Conservation (phyloP, 2,113 vertebrate genomes). For the Sinocyclocheilus anshuiensis region DNA sequence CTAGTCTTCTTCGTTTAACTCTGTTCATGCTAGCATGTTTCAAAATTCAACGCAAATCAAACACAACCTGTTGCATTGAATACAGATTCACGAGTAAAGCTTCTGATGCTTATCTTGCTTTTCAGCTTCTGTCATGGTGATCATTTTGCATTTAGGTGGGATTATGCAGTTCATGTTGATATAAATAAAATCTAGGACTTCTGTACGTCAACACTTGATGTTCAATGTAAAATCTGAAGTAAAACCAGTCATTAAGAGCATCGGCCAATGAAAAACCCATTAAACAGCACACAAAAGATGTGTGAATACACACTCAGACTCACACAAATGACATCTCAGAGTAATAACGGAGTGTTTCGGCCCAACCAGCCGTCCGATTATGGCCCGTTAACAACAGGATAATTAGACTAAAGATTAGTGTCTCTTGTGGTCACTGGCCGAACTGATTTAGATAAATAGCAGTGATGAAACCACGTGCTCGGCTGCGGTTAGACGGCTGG, state of each 20-base stretch:
- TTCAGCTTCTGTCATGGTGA: no score
- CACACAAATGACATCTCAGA: not conserved
- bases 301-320: not conserved
- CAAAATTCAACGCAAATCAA: no score
- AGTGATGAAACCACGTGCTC: constrained; percentile 69
- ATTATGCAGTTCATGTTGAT: not conserved
- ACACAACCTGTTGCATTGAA: not conserved
- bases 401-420: constrained; percentile 36
- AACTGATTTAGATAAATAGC: constrained; percentile 70
- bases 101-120: no score
- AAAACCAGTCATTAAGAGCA: not conserved
- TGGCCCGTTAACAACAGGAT: not conserved
- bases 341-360: not conserved
- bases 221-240: not conserved
- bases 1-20: no score
- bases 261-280: not conserved
- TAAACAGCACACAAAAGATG: not conserved
- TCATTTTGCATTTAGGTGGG: not conserved
- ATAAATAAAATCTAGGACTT: not conserved
- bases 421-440: constrained; percentile 30
- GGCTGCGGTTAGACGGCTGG: constrained; percentile 62
- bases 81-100: not conserved
- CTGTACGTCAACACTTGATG: not conserved
- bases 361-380: not conserved
- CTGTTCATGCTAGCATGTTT: no score